A percentile compares a stretch with the other conserved stretches of the same genome.
These are phyloP conservation scores for Strongylocentrotus purpuratus DNA, from an alignment of 35 echinoderm and acorn worm species.

Conservation along the genomic window DNA sequence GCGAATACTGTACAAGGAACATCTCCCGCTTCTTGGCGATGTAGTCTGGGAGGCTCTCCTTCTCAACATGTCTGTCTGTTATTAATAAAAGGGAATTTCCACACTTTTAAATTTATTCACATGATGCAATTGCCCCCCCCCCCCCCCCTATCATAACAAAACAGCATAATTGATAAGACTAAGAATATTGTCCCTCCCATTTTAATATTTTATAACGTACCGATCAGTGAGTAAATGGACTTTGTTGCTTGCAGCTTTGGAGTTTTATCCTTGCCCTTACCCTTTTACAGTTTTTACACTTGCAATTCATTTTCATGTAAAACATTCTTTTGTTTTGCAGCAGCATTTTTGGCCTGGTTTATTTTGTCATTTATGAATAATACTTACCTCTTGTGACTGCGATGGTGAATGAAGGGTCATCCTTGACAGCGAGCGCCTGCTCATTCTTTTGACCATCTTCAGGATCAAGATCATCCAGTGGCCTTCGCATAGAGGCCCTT, in stretches of 20 bases:
- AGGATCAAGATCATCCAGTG: conserved; percentile 80
- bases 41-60: conserved; percentile 98
- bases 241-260: too few species aligned
- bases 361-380: too few species aligned
- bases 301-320: too few species aligned
- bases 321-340: too few species aligned
- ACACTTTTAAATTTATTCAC: not conserved
- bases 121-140: too few species aligned
- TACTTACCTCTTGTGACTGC: conserved; percentile 94
- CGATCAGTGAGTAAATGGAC: too few species aligned
- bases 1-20: conserved; percentile 98
- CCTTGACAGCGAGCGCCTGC: conserved; percentile 91
- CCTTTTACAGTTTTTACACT: too few species aligned
- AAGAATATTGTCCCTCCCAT: too few species aligned
- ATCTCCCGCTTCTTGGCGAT: conserved; percentile 99
- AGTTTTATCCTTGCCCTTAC: not conserved
- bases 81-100: not conserved
- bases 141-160: too few species aligned
- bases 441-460: conserved; percentile 79
- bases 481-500: conserved; percentile 88
- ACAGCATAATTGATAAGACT: not conserved
- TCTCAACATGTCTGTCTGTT: conserved; percentile 94
- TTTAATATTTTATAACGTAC: not conserved
- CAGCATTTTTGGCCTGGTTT: not conserved
- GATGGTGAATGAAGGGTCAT: conserved; percentile 92